Evolutionary conservation across 2,113 vertebrate species (phyloP).

Genomic region (Eulemur rufifrons): DNA sequence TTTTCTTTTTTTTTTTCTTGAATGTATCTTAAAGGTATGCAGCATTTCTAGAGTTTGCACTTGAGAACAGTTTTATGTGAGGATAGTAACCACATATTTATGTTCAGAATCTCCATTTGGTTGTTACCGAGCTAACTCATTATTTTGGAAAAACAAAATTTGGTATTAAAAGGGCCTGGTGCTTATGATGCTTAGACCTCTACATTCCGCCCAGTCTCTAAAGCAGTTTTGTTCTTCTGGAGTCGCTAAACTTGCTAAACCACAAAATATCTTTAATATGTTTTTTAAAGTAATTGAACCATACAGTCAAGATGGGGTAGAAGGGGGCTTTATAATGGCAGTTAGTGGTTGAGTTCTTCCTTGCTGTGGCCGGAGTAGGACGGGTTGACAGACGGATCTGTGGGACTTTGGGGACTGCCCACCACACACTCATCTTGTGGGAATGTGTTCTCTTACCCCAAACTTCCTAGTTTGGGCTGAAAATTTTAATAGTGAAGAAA

Average conservation of each 20-base stretch:
- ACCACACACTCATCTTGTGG: background rate
- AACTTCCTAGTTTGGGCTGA: background rate
- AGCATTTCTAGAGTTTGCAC: background rate
- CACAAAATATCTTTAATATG: background rate
- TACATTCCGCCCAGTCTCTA: background rate
- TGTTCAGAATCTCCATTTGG: background rate
- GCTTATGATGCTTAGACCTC: background rate
- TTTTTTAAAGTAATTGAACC: background rate
- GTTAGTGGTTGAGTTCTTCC: background rate
- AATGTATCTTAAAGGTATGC: background rate
- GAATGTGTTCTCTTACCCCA: background rate
- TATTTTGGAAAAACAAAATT: slow-evolving; percentile 38
- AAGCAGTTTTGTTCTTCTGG: background rate
- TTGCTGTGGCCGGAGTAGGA: background rate
- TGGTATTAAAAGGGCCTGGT: background rate
- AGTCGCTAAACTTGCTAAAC: background rate
- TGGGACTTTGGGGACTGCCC: background rate
- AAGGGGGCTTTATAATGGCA: background rate
- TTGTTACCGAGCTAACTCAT: background rate
- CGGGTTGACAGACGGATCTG: background rate
- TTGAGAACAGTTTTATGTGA: background rate
- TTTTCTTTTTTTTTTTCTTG: background rate
- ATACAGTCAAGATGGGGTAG: background rate
- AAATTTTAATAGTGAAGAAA: background rate
- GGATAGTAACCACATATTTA: background rate